A percentile compares a stretch with the other conserved stretches of the same genome.
Conservation (phyloP, 2,113 vertebrate species). For the Cygnus buccinator region DNA sequence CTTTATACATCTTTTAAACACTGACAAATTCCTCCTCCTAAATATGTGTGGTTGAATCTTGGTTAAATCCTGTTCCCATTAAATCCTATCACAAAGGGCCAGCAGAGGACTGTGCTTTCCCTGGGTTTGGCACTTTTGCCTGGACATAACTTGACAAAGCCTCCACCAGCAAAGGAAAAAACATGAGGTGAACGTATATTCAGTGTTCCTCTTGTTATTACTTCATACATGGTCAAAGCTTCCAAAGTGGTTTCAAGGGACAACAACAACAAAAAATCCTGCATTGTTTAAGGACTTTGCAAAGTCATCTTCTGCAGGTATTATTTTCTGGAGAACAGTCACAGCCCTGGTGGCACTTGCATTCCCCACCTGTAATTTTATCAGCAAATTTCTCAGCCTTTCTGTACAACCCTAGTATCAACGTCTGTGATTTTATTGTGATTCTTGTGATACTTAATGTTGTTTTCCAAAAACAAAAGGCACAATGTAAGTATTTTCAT, state of each 20-base stretch:
- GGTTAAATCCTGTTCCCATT: neutral
- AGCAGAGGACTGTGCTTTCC: neutral
- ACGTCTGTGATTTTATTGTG: neutral
- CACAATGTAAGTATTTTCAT: neutral
- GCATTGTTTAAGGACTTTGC: neutral
- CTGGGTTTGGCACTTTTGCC: neutral
- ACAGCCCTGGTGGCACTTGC: neutral
- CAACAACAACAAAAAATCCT: neutral
- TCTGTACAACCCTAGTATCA: neutral
- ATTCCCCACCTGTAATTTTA: fast-evolving
- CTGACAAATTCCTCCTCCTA: neutral
- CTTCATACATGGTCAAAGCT: neutral
- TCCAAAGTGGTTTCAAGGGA: neutral
- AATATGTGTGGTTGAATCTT: neutral
- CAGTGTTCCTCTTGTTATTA: neutral
- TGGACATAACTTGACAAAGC: neutral
- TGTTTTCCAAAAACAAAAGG: neutral
- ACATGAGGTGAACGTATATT: neutral
- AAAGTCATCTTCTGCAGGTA: neutral
- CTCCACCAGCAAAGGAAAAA: neutral
- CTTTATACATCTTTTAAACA: neutral
- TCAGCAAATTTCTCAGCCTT: neutral
- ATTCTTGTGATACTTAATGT: neutral
- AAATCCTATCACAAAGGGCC: neutral
- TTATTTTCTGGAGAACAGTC: neutral